Conservation (phyloP, 2,113 vertebrate species). For the Carassius carassius region DNA sequence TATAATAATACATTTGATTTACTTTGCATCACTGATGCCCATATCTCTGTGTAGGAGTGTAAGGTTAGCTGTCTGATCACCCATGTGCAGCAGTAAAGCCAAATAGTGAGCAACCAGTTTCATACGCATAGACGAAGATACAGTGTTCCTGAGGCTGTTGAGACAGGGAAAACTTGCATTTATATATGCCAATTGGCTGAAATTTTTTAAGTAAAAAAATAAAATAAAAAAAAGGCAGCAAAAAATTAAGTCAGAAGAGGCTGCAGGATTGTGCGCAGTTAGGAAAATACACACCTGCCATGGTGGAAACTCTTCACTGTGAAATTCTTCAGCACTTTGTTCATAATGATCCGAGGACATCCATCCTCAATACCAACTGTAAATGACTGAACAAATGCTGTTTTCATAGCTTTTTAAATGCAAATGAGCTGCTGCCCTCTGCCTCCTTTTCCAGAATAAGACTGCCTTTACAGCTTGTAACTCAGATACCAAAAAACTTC, state of each 20-base stretch:
- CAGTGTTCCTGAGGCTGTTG: constrained; percentile 65
- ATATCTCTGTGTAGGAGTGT: constrained; percentile 76
- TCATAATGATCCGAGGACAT: constrained; percentile 70
- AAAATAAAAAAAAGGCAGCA: no score
- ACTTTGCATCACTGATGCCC: constrained; percentile 68
- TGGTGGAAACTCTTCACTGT: constrained; percentile 71
- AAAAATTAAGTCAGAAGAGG: background rate
- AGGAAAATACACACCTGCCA: constrained; percentile 63
- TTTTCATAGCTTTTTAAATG: no score
- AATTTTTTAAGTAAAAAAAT: no score
- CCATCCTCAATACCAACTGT: constrained; percentile 69
- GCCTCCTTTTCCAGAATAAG: no score
- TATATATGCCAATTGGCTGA: background rate
- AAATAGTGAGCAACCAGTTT: constrained; percentile 73
- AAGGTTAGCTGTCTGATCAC: constrained; percentile 69
- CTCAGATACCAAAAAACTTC: no score
- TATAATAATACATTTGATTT: background rate
- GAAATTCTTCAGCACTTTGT: constrained; percentile 69
- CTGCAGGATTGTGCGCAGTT: background rate
- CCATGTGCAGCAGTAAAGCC: constrained; percentile 74
- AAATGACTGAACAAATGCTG: no score
- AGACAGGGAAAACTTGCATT: background rate
- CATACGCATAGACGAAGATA: constrained; percentile 68
- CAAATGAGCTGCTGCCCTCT: no score
- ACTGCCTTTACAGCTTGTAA: no score